phyloP scores from a whole-genome alignment of 2,888 invertebrate genomes.

The Trissoscelio sp. region DNA sequence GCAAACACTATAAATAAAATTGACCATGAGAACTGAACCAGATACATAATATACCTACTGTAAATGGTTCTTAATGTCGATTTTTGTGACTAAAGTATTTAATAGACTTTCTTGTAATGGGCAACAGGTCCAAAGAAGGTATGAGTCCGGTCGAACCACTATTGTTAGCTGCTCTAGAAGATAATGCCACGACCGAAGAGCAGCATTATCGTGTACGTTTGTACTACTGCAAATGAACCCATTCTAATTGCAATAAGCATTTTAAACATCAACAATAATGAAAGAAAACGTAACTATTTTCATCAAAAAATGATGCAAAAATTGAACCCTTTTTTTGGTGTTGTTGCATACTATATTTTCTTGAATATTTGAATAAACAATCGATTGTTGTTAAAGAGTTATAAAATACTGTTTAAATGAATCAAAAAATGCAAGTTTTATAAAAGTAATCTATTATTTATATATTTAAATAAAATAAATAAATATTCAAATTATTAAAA shows the following conservation, averaged over 20 bases:
- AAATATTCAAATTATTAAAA: too few species aligned
- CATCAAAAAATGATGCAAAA: background rate
- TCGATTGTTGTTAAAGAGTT: too few species aligned
- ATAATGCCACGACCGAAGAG: conserved; percentile 55
- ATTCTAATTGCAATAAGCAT: background rate
- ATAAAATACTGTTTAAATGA: too few species aligned
- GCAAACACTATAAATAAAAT: background rate
- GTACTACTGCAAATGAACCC: background rate
- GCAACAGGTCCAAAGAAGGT: conserved; percentile 54
- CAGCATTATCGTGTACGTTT: conserved; percentile 12
- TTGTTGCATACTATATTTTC: too few species aligned
- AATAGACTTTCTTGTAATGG: conserved; percentile 49
- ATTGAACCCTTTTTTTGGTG: too few species aligned
- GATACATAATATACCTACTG: conserved; percentile 24
- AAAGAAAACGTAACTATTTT: background rate
- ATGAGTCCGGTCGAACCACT: conserved; percentile 60
- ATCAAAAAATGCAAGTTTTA: too few species aligned
- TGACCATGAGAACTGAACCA: conserved; percentile 19
- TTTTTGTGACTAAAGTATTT: conserved; percentile 44
- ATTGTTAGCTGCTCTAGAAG: conserved; percentile 56
- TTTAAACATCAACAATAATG: too few species aligned
- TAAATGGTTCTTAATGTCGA: conserved; percentile 39
- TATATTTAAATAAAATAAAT: too few species aligned
- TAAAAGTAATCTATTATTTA: too few species aligned
- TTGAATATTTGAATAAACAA: too few species aligned